Percentiles rank a stretch among this genome's conserved stretches.
These are phyloP conservation scores for Incurvaria masculella DNA, from an alignment of 2,888 invertebrate genomes.

Conservation along the genomic window DNA sequence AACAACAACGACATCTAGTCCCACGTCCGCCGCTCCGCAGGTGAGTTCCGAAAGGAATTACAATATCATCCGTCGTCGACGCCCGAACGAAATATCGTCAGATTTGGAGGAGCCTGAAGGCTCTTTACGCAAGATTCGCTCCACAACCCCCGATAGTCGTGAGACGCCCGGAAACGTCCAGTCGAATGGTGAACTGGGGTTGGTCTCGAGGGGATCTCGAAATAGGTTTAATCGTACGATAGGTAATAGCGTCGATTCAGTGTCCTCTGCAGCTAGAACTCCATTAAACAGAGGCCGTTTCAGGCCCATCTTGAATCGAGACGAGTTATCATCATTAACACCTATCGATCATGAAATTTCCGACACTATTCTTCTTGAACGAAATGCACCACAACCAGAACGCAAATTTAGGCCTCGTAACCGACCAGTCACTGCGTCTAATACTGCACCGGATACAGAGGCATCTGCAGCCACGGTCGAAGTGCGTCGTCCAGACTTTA, in stretches of 20 bases:
- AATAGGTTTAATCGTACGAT: slow-evolving; percentile 25
- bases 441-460: slow-evolving; percentile 35
- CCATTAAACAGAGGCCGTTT: slow-evolving; percentile 34
- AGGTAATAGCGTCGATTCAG: slow-evolving; percentile 29
- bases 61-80: slow-evolving; percentile 42
- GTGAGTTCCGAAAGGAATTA: slow-evolving; percentile 55
- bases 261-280: slow-evolving; percentile 40
- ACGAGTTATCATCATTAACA: slow-evolving; percentile 54
- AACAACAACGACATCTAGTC: slow-evolving; percentile 22
- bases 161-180: slow-evolving; percentile 27
- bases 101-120: slow-evolving; percentile 32
- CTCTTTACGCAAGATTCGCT: slow-evolving; percentile 37
- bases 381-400: slow-evolving; percentile 17
- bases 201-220: slow-evolving; percentile 23
- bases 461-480: slow-evolving; percentile 42
- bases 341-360: slow-evolving; percentile 36
- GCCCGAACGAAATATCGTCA: slow-evolving; percentile 41
- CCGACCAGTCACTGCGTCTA: slow-evolving; percentile 25
- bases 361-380: slow-evolving; percentile 25
- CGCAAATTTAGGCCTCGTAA: slow-evolving; percentile 23
- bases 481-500: slow-evolving; percentile 29
- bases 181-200: slow-evolving; percentile 20
- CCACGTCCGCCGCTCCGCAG: slow-evolving; percentile 35
- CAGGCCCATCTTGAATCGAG: slow-evolving; percentile 32
- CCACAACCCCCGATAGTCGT: slow-evolving; percentile 48